These are phyloP conservation scores for Popillia japonica DNA, from an alignment of 1,140 invertebrate genomes.

Conservation along the genomic window DNA sequence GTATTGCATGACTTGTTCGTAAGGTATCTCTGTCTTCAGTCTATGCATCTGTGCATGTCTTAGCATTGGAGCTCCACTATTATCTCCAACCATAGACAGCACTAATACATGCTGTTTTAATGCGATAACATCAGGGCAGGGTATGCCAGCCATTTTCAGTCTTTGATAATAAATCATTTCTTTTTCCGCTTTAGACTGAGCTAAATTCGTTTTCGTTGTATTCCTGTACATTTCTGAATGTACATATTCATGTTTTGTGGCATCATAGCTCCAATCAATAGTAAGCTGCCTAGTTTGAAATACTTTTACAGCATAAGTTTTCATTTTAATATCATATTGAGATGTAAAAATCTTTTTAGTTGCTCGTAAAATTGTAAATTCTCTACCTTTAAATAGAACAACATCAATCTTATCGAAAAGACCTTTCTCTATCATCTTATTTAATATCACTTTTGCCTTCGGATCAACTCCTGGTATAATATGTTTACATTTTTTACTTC, in stretches of 20 bases:
- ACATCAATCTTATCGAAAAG: neutral
- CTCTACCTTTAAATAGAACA: neutral
- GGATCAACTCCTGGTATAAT: neutral
- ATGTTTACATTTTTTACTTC: neutral
- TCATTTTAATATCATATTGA: neutral
- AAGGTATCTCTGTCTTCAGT: slow-evolving; percentile 66
- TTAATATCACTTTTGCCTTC: neutral
- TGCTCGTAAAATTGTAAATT: neutral
- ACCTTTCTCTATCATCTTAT: neutral
- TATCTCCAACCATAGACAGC: slow-evolving; percentile 87
- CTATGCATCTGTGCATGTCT: slow-evolving; percentile 75
- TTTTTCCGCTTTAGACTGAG: neutral
- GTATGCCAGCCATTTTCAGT: slow-evolving; percentile 74
- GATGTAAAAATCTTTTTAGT: neutral
- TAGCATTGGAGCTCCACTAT: slow-evolving; percentile 82
- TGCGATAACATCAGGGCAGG: slow-evolving; percentile 81
- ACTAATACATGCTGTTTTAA: slow-evolving; percentile 87
- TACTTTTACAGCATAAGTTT: neutral
- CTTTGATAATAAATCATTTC: slow-evolving; percentile 87
- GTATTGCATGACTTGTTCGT: slow-evolving; percentile 59
- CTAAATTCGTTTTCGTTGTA: neutral
- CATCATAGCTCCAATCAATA: too few species aligned
- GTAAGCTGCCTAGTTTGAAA: neutral
- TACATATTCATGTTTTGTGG: neutral
- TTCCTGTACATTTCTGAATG: neutral